These are phyloP conservation scores for Ataeniobius toweri DNA, from an alignment of 2,797 vertebrate species.

Conservation along the genomic window DNA sequence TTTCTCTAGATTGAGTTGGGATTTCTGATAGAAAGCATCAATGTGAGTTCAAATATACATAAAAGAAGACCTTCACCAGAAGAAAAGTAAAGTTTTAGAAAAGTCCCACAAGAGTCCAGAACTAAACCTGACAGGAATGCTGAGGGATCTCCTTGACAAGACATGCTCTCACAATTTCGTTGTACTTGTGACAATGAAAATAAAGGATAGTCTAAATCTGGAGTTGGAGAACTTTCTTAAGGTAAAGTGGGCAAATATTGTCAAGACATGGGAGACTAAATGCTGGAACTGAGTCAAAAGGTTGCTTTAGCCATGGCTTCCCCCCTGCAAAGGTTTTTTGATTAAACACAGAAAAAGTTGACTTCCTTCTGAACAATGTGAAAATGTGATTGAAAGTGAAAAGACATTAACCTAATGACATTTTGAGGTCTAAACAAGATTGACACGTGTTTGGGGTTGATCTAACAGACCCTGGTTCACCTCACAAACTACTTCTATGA, in stretches of 20 bases:
- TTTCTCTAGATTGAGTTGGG: no score
- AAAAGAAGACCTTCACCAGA: no score
- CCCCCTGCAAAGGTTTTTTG: background rate
- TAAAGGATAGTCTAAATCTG: background rate
- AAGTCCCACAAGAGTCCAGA: background rate
- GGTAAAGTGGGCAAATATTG: background rate
- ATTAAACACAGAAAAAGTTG: background rate
- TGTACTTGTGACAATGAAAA: no score
- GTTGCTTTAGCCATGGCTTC: no score
- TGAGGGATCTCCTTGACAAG: no score
- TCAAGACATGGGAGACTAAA: background rate
- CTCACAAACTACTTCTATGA: no score
- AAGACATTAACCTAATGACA: background rate
- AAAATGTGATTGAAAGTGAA: background rate
- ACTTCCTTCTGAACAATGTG: background rate
- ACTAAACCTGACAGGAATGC: background rate
- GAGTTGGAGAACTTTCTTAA: background rate
- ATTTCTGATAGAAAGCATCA: no score
- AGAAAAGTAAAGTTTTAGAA: no score
- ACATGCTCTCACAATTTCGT: background rate
- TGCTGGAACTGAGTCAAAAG: background rate
- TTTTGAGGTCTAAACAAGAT: background rate
- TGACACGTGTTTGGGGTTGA: background rate
- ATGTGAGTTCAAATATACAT: no score
- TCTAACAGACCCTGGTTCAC: background rate